Evolutionary conservation across 2,113 vertebrate genomes (phyloP).

Genomic region (Delphinapterus leucas): DNA sequence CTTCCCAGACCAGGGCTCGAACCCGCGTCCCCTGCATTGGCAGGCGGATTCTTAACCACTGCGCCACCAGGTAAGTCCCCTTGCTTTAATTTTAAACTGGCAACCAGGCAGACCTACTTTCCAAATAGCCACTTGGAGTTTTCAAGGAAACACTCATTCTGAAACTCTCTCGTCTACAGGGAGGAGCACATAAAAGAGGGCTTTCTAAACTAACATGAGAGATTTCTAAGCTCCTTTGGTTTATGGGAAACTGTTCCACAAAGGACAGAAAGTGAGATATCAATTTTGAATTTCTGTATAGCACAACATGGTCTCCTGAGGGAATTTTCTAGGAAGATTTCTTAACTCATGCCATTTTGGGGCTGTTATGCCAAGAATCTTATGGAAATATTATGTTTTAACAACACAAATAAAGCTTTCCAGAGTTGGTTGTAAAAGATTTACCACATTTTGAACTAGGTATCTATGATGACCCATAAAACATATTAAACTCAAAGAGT

Average conservation of each 20-base stretch:
- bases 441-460: neutral
- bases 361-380: neutral
- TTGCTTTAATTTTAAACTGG: neutral
- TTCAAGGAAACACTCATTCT: neutral
- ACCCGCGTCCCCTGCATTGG: no score
- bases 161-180: neutral
- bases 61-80: no score
- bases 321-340: neutral
- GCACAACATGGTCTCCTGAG: neutral
- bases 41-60: no score
- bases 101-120: neutral
- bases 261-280: neutral
- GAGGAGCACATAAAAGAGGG: neutral
- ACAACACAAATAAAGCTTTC: neutral
- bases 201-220: neutral
- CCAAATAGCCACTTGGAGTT: neutral
- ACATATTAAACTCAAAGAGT: neutral
- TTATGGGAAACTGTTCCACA: neutral
- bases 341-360: neutral
- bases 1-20: no score
- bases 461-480: neutral
- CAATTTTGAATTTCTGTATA: neutral
- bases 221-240: neutral
- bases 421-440: neutral
- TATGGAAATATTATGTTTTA: neutral